Base-by-base conservation (phyloP, 2,797 vertebrate genomes). In the Prionace glauca region DNA sequence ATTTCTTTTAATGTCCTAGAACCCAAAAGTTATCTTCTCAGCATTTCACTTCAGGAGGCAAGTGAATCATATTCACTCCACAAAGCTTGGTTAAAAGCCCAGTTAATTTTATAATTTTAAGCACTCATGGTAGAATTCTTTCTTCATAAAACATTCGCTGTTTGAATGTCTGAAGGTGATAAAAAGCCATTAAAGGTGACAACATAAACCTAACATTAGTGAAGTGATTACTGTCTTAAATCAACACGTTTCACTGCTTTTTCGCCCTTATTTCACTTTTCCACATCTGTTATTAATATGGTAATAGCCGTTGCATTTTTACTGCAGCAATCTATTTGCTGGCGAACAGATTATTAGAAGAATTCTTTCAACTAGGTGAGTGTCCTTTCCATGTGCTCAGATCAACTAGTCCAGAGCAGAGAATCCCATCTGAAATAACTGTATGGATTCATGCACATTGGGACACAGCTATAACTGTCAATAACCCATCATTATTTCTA, bases 241-340 rank as follows among this genome's bases (percentile, higher is more conserved):
- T 79, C 77, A 79, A 36, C 32, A 65, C 60, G 4, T 65, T 2
- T 92, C 32, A 65, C n/a, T 65, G 90, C 62, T 18, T 67, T 16
- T 32, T 36, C 8, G 11, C 32, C 20, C 60, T 94, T 74, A 18
- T 74, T 56, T 74, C 45, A 74, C 24, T 36, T 92, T 36, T 67
- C 16, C 88, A 32, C 88, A 92, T 56, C 41, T 36, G 90, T 93
- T 93, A 69, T 69, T 69, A 92, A n/a, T 92, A 36, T 67, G n/a
- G 50, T 92, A 67, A 90, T 60, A n/a, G 29, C 72, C 26, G 2
- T 29, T 72, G 69, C 69, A 74, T 74, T 94, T 56, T 94, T 94
- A 74, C 12, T 72, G 41, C 32, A 24, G 45, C 72, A 74, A 45
- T 74, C 72, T 56, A 72, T 94, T 94, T 56, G 41, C 11, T 20